A percentile compares a stretch with the other conserved stretches of the same genome.
phyloP scores from a whole-genome alignment of 2,888 invertebrate species.

The Eueremaeus valkanovi region DNA sequence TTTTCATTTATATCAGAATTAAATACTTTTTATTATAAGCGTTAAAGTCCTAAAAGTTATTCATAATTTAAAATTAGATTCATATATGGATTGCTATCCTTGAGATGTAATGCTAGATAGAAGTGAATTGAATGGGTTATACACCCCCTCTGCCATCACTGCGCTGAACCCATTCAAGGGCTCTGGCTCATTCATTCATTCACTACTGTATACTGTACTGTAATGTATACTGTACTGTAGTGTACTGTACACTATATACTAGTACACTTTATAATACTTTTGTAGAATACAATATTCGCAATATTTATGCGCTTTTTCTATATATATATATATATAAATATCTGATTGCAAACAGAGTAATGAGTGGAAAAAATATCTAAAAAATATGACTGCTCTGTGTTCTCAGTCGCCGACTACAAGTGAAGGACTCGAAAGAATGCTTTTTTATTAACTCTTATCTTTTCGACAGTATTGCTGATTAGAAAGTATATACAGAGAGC shows the following conservation, averaged over 20 bases:
- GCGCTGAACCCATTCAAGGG: conserved; percentile 1
- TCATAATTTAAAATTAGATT: no score
- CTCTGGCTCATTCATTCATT: not conserved
- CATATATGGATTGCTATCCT: not conserved
- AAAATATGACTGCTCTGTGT: conserved; percentile 1
- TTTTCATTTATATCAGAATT: no score
- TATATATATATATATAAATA: no score
- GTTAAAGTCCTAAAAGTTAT: no score
- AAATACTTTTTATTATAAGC: no score
- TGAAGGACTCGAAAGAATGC: conserved; percentile 11
- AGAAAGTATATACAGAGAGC: conserved; percentile 7
- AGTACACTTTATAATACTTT: no score
- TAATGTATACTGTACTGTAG: no score
- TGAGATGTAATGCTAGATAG: not conserved
- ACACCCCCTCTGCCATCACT: conserved; percentile 7
- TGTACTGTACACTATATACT: no score
- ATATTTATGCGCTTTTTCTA: conserved; percentile 2
- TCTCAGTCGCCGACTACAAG: conserved; percentile 24
- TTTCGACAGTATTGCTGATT: not conserved
- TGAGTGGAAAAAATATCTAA: not conserved
- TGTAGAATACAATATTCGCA: conserved; percentile 8
- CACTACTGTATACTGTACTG: no score
- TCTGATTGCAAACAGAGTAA: conserved; percentile 19
- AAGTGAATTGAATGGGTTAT: not conserved
- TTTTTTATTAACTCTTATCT: not conserved